Conservation (phyloP, 2,113 vertebrate genomes). For the Triplophysa tibetana region DNA sequence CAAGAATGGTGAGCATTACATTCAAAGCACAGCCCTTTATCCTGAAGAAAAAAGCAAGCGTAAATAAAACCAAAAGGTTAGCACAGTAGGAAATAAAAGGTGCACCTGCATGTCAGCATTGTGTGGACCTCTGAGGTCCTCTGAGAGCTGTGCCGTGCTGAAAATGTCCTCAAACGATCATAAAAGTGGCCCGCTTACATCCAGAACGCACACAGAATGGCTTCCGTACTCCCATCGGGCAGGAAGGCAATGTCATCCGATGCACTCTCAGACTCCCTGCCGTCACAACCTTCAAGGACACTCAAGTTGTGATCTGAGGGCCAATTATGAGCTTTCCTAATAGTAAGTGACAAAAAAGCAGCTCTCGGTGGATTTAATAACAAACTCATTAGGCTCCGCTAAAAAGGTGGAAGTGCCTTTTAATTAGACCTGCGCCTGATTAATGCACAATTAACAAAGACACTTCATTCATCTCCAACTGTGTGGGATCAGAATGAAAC, state of each 20-base stretch:
- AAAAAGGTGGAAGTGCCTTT: conserved; percentile 77
- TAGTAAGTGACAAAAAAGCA: conserved; percentile 74
- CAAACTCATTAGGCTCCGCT: conserved; percentile 75
- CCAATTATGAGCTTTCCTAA: conserved; percentile 73
- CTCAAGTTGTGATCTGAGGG: conserved; percentile 65
- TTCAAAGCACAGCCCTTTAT: too few relatives aligned
- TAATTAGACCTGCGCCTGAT: conserved; percentile 81
- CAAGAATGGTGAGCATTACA: too few relatives aligned
- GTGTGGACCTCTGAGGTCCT: conserved; percentile 11
- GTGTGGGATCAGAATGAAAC: conserved; percentile 65
- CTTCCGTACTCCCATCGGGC: conserved; percentile 21
- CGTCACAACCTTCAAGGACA: conserved; percentile 74
- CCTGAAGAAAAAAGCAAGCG: neutral
- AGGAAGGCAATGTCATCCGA: conserved; percentile 19
- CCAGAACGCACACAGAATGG: neutral
- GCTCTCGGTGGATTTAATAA: conserved; percentile 77
- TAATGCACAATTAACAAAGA: conserved; percentile 76
- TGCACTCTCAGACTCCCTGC: conserved; percentile 46
- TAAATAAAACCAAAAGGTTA: neutral
- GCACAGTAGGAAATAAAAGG: neutral
- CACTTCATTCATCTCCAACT: conserved; percentile 69
- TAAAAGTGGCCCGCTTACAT: neutral
- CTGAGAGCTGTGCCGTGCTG: neutral
- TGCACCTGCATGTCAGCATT: conserved; percentile 27
- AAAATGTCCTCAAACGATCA: conserved; percentile 8